Evolutionary conservation across 2,888 invertebrate genomes (phyloP).

Genomic region (Acanthopleura granulata): DNA sequence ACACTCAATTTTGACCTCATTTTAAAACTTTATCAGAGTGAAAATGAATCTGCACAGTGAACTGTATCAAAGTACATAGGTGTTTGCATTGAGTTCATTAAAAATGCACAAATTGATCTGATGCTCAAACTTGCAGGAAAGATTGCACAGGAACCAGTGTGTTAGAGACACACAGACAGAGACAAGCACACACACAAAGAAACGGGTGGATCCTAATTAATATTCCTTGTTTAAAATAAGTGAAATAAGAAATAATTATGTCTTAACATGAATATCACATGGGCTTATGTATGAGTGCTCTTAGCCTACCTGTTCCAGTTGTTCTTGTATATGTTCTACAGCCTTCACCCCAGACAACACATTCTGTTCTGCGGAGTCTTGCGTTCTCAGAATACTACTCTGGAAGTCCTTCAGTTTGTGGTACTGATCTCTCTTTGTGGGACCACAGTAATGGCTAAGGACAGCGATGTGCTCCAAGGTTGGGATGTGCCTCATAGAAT

Average conservation of each 20-base stretch:
- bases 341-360: conserved; percentile 59
- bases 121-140: too few species aligned
- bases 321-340: conserved; percentile 56
- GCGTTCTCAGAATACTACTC: conserved; percentile 48
- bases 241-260: too few species aligned
- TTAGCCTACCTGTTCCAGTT: conserved; percentile 48
- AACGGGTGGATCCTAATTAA: background rate
- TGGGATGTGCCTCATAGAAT: conserved; percentile 24
- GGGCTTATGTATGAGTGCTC: too few species aligned
- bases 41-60: too few species aligned
- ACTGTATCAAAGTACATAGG: too few species aligned
- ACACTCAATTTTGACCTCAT: too few species aligned
- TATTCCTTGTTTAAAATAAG: too few species aligned
- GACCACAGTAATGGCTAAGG: conserved; percentile 47
- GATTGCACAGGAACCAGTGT: too few species aligned
- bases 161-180: background rate
- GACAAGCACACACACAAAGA: background rate
- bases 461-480: conserved; percentile 20
- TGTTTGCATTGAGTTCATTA: too few species aligned
- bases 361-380: conserved; percentile 55
- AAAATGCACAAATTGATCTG: too few species aligned
- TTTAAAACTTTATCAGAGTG: too few species aligned
- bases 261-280: too few species aligned
- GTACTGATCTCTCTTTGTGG: conserved; percentile 65
- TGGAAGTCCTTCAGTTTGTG: conserved; percentile 58